Evolutionary conservation across 2,797 vertebrate genomes (phyloP), one percentile per base, ranked within the genome.

Genomic region (Helostoma temminkii): DNA sequence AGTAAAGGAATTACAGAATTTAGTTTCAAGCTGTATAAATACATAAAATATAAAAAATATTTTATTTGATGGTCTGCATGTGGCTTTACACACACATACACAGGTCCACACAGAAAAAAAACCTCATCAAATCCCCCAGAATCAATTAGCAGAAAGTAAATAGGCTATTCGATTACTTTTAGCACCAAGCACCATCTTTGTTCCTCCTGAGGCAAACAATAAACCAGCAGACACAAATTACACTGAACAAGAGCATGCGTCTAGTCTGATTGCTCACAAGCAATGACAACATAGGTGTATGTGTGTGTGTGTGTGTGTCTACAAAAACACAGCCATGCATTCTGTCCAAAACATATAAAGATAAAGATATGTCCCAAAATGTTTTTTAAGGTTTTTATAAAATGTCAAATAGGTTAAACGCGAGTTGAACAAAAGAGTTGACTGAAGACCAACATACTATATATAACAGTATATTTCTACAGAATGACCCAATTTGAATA

Each of bases 91-190:
- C 11, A 37, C 36, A 36, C 34, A 36, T 2, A 36, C 34, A 11
- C 28, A 28, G 5, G 18, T 9, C 11, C n/a, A 25, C 3, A 61
- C 22, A 11, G 2, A 18, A 11, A 18, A 43, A 82, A 74, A 54
- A 48, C 9, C 55, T 72, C 48, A 83, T 86, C 60, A 74, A 79
- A 85, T 50, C 37, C 73, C 59, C 74, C 73, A 64, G 64, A 91
- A 87, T 90, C 88, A 89, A 90, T 91, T 88, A 92, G 74, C 36
- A 47, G 71, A 68, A 82, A 83, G 76, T 86, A 86, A 92, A 91
- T 83, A 80, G 88, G 79, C 78, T 77, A 90, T 89, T 89, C 73
- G 84, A 87, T 87, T 87, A 88, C 75, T 84, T 81, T 80, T 70
- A 74, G 65, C 66, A 57, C 63, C 18, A 18, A 62, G 59, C 39